Conservation (phyloP, 2,888 invertebrate species). For the Tipula vernalis region DNA sequence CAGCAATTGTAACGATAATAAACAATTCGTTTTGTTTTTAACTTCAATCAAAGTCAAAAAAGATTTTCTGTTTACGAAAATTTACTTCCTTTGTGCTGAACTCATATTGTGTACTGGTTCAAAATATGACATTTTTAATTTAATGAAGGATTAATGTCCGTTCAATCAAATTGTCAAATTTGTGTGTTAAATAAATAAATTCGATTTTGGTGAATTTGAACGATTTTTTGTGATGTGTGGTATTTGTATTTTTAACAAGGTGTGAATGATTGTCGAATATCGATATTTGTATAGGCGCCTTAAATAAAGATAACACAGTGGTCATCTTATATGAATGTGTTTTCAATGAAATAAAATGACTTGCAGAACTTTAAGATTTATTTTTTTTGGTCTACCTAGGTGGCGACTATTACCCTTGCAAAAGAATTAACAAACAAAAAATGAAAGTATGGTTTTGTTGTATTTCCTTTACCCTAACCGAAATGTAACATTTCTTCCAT, state of each 20-base stretch:
- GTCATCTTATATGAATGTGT: too few species aligned
- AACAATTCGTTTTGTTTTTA: neutral
- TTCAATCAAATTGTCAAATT: neutral
- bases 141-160: slow-evolving; percentile 4
- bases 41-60: neutral
- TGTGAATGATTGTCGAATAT: too few species aligned
- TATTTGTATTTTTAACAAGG: neutral
- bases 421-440: too few species aligned
- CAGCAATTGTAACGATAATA: neutral
- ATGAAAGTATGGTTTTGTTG: too few species aligned
- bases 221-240: neutral
- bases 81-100: neutral
- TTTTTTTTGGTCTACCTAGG: too few species aligned
- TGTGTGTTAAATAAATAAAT: neutral
- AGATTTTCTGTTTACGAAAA: neutral
- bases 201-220: neutral
- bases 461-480: too few species aligned
- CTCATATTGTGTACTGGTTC: neutral
- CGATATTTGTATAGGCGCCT: too few species aligned
- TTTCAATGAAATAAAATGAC: too few species aligned
- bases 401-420: too few species aligned
- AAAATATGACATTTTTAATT: neutral
- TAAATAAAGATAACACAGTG: too few species aligned
- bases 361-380: too few species aligned
- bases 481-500: too few species aligned